A percentile compares a stretch with the other conserved stretches of the same genome.
These are phyloP conservation scores for Fregata magnificens DNA, from an alignment of 2,113 vertebrate species.

Conservation along the genomic window DNA sequence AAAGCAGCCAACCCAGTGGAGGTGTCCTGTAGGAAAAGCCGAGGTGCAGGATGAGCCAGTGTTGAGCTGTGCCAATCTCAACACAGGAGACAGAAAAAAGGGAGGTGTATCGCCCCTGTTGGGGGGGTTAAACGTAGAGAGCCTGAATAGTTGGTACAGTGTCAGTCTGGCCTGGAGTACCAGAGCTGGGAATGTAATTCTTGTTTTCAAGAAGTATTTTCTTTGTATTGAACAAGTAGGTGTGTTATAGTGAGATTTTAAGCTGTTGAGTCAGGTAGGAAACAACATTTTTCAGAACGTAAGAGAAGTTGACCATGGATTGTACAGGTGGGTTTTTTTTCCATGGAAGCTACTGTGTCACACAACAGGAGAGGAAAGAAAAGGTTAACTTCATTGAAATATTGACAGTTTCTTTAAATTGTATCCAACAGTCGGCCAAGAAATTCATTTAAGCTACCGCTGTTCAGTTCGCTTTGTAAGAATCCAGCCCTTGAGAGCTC, in stretches of 20 bases:
- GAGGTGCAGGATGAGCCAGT: background rate
- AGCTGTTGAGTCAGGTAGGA: background rate
- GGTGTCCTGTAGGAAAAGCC: background rate
- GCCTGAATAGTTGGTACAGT: background rate
- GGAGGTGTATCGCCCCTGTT: fast-evolving
- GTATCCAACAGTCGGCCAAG: background rate
- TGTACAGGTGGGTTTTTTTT: fast-evolving
- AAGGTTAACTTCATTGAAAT: background rate
- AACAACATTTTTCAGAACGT: background rate
- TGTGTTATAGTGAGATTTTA: background rate
- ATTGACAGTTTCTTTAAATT: background rate
- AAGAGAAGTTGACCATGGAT: background rate
- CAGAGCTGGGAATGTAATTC: background rate
- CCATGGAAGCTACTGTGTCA: background rate
- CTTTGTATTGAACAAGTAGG: background rate
- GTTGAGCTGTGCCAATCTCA: background rate
- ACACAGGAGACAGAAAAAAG: background rate
- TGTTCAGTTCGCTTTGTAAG: background rate
- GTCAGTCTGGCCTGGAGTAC: background rate
- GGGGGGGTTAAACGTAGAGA: background rate
- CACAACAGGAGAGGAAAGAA: background rate
- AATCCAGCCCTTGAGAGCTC: background rate
- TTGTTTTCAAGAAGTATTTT: background rate
- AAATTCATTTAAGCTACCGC: background rate
- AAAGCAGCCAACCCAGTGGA: background rate